These are phyloP conservation scores for Trachythela sp. DNA, from an alignment of 64 coral and sea anemone genomes.

Conservation along the genomic window DNA sequence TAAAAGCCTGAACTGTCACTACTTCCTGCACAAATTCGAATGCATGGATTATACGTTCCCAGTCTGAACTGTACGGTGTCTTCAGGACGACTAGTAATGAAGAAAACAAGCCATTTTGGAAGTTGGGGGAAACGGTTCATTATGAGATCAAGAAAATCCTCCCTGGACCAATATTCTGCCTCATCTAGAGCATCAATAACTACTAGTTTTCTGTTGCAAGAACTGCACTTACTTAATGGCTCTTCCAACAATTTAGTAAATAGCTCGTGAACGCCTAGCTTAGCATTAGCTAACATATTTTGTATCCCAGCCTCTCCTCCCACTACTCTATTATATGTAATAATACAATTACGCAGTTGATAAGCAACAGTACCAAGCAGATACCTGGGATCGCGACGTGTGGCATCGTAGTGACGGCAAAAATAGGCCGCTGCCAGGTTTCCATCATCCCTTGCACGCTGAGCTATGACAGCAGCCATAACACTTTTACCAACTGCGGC, in stretches of 20 bases:
- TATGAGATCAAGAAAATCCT: constrained; percentile 31
- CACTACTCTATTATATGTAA: background rate
- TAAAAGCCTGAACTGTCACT: background rate
- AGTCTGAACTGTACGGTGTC: background rate
- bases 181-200: constrained; percentile 40
- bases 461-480: constrained; percentile 40
- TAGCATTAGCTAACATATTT: background rate
- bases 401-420: constrained; percentile 29
- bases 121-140: background rate
- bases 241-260: constrained; percentile 42
- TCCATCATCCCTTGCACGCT: background rate
- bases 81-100: constrained; percentile 41
- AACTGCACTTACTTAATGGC: background rate
- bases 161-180: constrained; percentile 28
- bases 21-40: constrained; percentile 16
- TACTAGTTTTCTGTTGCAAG: background rate
- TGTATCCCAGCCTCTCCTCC: constrained; percentile 12
- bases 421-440: background rate
- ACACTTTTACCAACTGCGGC: constrained; percentile 60
- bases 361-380: constrained; percentile 27
- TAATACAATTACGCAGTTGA: constrained; percentile 2
- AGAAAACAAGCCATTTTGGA: constrained; percentile 25
- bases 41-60: constrained; percentile 16
- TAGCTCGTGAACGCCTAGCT: background rate
- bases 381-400: constrained; percentile 35